A percentile compares a stretch with the other conserved stretches of the same genome.
These are phyloP conservation scores for Salvelinus fontinalis DNA, from an alignment of 2,113 vertebrate genomes.

Conservation along the genomic window DNA sequence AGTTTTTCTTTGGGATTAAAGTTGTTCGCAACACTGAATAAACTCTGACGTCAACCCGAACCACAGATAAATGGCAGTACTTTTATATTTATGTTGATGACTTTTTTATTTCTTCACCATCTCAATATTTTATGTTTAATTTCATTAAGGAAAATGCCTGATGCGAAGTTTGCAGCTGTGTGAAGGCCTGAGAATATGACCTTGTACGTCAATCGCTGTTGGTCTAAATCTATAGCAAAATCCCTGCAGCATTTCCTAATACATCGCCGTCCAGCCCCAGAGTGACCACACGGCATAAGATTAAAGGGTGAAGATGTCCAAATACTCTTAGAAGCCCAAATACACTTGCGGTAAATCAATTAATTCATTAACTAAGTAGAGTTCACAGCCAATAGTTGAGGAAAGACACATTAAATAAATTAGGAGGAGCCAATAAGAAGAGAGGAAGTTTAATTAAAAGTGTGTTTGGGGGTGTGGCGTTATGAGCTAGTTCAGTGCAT, in stretches of 20 bases:
- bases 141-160: neutral
- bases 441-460: constrained; percentile 94
- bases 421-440: constrained; percentile 87
- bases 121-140: no score
- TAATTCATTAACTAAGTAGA: constrained; percentile 81
- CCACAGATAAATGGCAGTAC: neutral
- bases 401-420: constrained; percentile 94
- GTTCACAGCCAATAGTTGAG: constrained; percentile 68
- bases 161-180: neutral
- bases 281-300: constrained; percentile 35
- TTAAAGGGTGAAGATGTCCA: constrained; percentile 66
- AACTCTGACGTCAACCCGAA: neutral
- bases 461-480: constrained; percentile 45
- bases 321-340: constrained; percentile 69
- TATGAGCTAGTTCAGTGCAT: constrained; percentile 72
- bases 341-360: constrained; percentile 70
- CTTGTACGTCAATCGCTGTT: neutral
- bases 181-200: neutral
- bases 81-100: neutral
- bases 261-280: neutral
- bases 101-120: neutral
- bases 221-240: constrained; percentile 12
- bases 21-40: neutral
- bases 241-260: constrained; percentile 16
- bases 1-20: neutral